phyloP scores from a whole-genome alignment of 1,140 invertebrate genomes.

The Drosophila carrolli region DNA sequence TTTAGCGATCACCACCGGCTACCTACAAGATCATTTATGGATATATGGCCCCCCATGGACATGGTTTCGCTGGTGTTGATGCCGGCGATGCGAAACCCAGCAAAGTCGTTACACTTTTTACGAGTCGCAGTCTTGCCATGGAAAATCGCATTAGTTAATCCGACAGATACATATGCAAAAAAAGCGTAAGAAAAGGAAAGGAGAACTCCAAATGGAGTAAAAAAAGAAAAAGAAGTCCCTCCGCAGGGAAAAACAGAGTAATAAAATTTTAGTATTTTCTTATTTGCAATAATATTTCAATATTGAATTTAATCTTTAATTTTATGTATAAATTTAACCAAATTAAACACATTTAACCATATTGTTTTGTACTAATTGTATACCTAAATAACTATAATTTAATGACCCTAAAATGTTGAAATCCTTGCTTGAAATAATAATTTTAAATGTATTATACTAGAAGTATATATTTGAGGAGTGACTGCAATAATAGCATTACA shows the following conservation, averaged over 20 bases:
- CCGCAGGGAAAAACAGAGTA: conserved; percentile 7
- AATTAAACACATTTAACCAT: no score
- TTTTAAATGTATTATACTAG: no score
- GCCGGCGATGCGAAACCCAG: conserved; percentile 27
- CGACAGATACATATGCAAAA: conserved; percentile 71
- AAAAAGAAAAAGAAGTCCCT: conserved; percentile 26
- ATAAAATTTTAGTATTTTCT: no score
- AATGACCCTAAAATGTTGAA: no score
- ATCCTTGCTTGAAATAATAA: no score
- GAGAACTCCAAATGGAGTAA: conserved; percentile 7
- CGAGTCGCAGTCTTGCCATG: conserved; percentile 48
- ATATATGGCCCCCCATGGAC: conserved; percentile 58
- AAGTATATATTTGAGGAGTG: no score
- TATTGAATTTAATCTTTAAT: no score
- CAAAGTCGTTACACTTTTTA: conserved; percentile 77
- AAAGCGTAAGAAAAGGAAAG: conserved; percentile 3
- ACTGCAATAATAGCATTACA: no score
- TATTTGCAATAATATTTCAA: no score
- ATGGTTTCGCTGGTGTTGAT: conserved; percentile 41
- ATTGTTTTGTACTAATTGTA: no score
- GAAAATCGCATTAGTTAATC: conserved; percentile 82
- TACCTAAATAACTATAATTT: no score
- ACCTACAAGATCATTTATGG: conserved; percentile 78
- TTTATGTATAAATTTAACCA: no score
- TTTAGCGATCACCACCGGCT: conserved; percentile 57